phyloP scores from a whole-genome alignment of 2,113 vertebrate genomes.

The Melanerpes aurifrons region DNA sequence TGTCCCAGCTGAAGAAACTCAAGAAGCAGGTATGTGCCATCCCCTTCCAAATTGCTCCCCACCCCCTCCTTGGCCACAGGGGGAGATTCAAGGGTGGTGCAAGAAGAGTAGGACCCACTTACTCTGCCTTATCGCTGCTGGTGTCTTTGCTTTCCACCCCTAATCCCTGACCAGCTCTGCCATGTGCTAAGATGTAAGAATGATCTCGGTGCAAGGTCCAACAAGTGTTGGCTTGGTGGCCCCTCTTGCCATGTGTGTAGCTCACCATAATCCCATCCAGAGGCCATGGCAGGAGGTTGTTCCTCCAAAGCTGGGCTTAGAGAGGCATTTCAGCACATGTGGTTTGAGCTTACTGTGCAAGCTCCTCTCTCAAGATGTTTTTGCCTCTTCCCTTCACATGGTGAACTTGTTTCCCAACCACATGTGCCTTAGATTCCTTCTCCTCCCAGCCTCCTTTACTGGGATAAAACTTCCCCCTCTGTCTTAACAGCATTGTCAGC shows the following conservation, averaged over 20 bases:
- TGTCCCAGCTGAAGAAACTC: slow-evolving; percentile 50
- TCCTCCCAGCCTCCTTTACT: not conserved
- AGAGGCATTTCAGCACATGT: not conserved
- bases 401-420: not conserved
- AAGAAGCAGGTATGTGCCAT: slow-evolving; percentile 82
- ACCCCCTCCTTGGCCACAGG: not conserved
- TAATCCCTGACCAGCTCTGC: rapidly evolving
- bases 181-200: rapidly evolving
- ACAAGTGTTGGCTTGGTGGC: rapidly evolving
- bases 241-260: not conserved
- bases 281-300: not conserved
- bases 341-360: not conserved
- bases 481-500: not conserved
- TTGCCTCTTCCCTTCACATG: not conserved
- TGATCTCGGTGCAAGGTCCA: rapidly evolving
- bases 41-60: not conserved
- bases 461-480: not conserved
- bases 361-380: not conserved
- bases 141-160: not conserved
- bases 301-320: not conserved
- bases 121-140: not conserved
- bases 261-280: not conserved
- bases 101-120: not conserved
- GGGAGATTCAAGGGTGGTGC: not conserved
- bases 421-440: rapidly evolving